Percentiles rank a stretch among this genome's conserved stretches.
Conservation (phyloP, 1,140 invertebrate species). For the Bradynema listronoti region DNA sequence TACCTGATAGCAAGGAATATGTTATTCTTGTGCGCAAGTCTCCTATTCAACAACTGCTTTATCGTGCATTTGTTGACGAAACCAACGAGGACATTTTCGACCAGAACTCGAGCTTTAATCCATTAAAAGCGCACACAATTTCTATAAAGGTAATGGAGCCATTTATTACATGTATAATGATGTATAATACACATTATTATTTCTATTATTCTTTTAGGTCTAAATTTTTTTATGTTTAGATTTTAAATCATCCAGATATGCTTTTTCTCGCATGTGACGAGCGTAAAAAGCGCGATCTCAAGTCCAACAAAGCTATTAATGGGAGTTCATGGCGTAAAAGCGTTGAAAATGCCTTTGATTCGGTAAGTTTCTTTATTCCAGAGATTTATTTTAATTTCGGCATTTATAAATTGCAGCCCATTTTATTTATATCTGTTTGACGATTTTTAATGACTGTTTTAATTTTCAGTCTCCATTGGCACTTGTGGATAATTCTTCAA, state of each 20-base stretch:
- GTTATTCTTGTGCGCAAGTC: slow-evolving; percentile 81
- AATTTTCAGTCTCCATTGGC: no score
- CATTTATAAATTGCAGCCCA: no score
- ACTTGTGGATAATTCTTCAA: no score
- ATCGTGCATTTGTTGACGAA: slow-evolving; percentile 73
- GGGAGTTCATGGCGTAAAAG: no score
- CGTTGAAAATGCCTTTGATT: no score
- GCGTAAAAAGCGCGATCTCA: background rate
- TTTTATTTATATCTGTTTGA: no score
- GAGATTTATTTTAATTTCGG: no score
- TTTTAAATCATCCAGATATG: slow-evolving; percentile 98
- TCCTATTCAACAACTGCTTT: slow-evolving; percentile 74
- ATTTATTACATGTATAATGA: background rate
- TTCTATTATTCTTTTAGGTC: slow-evolving; percentile 12
- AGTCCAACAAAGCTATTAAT: no score
- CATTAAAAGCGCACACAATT: slow-evolving; percentile 91
- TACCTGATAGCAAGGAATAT: slow-evolving; percentile 85
- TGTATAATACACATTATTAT: slow-evolving; percentile 1
- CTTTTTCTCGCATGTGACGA: slow-evolving; percentile 72
- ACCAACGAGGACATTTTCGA: slow-evolving; percentile 70
- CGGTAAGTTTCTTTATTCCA: no score
- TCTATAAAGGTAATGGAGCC: slow-evolving; percentile 75
- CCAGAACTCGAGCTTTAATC: slow-evolving; percentile 77
- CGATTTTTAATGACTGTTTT: no score
- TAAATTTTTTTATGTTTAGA: slow-evolving; percentile 62